Evolutionary conservation across 2,888 invertebrate genomes (phyloP), one percentile per base, ranked within the genome.

Genomic region (Drosophila buzzatii): DNA sequence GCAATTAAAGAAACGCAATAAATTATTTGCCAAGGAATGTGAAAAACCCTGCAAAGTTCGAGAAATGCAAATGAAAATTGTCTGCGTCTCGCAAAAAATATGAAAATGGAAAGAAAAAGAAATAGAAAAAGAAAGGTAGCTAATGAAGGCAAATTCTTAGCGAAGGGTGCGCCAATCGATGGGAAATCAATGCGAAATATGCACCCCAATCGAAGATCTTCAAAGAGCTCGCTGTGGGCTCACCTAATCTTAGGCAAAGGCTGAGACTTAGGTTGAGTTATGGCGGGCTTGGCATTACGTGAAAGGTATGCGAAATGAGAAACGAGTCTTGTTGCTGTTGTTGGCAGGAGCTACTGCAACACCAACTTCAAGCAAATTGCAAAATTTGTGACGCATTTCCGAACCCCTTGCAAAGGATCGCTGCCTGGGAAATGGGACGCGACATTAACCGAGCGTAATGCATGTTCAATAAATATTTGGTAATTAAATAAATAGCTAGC

Each of bases 381-480:
- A 76, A 90, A 90, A 89, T 86, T 83, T 79, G 79, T 69, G 81
- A 81, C 84, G 81, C 89, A 89, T 71, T 73, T 75, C 70, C 63
- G 65, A 57, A 47, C 68, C 79, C 67, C 64, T 64, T 39, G 61
- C 52, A 14, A 51, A 51, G 39, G 37, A 58, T 53, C 44, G 14
- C 33, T 18, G 66, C 71, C 56, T 82, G 85, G 81, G 85, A 76
- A 85, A 44, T 66, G 70, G 56, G 70, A 73, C 74, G 60, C 72
- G 60, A 71, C 85, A 82, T 81, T 89, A 84, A 81, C 76, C 85
- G 82, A 81, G 72, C 85, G 82, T 89, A 84, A 84, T 89, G 90
- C 77, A 89, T 86, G 90, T 83, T 86, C 86, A 86, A 86, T 86
- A 90, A 90, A 90, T 89, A 86, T 86, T 90, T 89, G 89, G 87